Conservation (phyloP, 2,113 vertebrate species). For the Perca fluviatilis region DNA sequence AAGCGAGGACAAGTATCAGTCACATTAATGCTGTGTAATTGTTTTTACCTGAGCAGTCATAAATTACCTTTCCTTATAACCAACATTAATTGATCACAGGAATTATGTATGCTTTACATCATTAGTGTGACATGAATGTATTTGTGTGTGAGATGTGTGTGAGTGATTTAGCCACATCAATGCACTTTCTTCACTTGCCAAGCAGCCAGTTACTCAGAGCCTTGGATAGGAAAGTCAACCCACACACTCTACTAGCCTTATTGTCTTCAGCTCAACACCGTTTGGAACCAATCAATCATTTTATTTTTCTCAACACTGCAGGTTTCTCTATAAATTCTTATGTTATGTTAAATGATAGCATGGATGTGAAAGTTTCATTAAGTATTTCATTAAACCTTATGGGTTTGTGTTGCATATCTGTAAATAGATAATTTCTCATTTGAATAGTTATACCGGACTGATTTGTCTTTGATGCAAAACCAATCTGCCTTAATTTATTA, state of each 20-base stretch:
- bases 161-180: background rate
- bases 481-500: constrained; percentile 30
- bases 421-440: background rate
- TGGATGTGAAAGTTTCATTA: background rate
- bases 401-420: background rate
- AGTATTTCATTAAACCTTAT: background rate
- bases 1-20: background rate
- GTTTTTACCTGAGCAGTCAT: background rate
- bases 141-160: background rate
- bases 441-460: background rate
- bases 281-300: constrained; percentile 13
- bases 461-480: constrained; percentile 19
- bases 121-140: constrained; percentile 6
- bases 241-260: constrained; percentile 29
- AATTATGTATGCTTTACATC: background rate
- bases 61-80: constrained; percentile 21
- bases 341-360: background rate
- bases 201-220: constrained; percentile 20
- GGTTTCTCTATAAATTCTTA: background rate
- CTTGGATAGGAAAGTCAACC: constrained; percentile 29
- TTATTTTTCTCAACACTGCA: constrained; percentile 18
- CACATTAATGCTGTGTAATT: constrained; percentile 15
- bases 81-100: constrained; percentile 10
- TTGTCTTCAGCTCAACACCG: constrained; percentile 16
- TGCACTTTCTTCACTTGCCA: background rate